Evolutionary conservation across 2,113 vertebrate species (phyloP).

Genomic region (Morone saxatilis): DNA sequence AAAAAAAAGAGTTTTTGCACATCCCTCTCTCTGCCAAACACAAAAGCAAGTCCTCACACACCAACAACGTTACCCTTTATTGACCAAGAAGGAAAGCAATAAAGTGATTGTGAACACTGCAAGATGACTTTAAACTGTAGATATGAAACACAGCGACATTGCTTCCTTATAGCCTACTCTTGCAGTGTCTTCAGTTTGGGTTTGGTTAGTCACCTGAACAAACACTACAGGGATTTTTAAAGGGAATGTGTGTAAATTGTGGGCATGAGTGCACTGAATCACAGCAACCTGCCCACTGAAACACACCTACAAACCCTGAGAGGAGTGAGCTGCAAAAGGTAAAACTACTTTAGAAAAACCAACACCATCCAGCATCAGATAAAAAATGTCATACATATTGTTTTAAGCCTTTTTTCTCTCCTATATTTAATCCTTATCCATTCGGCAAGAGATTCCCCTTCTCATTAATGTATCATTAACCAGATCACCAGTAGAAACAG

Average conservation of each 20-base stretch:
- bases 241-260: neutral
- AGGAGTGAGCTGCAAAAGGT: neutral
- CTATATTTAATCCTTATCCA: neutral
- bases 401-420: neutral
- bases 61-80: constrained; percentile 1
- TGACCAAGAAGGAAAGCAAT: constrained; percentile 6
- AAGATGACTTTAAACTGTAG: neutral
- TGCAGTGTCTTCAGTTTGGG: neutral
- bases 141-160: neutral
- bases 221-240: neutral
- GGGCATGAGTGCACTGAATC: constrained; percentile 13
- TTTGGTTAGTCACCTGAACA: neutral
- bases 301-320: constrained; percentile 26
- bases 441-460: too few relatives aligned
- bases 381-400: neutral
- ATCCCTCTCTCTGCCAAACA: neutral
- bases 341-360: neutral
- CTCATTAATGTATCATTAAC: neutral
- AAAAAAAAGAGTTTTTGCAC: constrained; percentile 1
- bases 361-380: neutral
- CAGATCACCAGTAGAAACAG: constrained; percentile 2
- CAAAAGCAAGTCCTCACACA: constrained; percentile 22
- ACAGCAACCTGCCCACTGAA: constrained; percentile 26
- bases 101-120: neutral
- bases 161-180: neutral